Percentiles rank a stretch among this genome's conserved stretches.
Evolutionary conservation across 1,140 invertebrate species (phyloP).

Genomic region (Drosophila jambulina): DNA sequence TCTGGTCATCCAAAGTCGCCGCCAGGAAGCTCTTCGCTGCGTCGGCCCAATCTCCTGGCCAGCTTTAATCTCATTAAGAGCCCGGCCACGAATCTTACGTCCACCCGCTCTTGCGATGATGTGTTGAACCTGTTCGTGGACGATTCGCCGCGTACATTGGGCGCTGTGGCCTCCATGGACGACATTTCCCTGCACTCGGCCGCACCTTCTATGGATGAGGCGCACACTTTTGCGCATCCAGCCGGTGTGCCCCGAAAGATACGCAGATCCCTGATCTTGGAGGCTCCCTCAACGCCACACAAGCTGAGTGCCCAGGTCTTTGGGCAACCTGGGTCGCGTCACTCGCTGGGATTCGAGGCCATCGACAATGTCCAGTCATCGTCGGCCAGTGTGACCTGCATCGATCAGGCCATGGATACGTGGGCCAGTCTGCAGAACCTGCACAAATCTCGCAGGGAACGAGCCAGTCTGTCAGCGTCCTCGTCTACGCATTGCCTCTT

Average conservation of each 20-base stretch:
- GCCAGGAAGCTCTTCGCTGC: conserved; percentile 40
- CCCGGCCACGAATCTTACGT: conserved; percentile 65
- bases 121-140: conserved; percentile 63
- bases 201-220: conserved; percentile 53
- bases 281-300: conserved; percentile 52
- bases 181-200: conserved; percentile 74
- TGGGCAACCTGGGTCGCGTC: conserved; percentile 62
- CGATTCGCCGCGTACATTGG: conserved; percentile 43
- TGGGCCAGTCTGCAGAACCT: conserved; percentile 88
- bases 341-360: conserved; percentile 73
- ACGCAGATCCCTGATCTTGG: conserved; percentile 48
- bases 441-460: conserved; percentile 49
- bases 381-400: conserved; percentile 6
- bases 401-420: conserved; percentile 71
- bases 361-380: conserved; percentile 71
- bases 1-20: conserved; percentile 53
- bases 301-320: conserved; percentile 72
- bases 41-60: conserved; percentile 67
- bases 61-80: conserved; percentile 80
- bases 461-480: conserved; percentile 13
- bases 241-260: conserved; percentile 58
- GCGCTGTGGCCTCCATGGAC: conserved; percentile 65
- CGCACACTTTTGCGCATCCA: conserved; percentile 81
- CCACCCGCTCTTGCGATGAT: conserved; percentile 79
- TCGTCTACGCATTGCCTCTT: conserved; percentile 62